Evolutionary conservation across 2,797 vertebrate genomes (phyloP).

Genomic region (Streptopelia turtur): DNA sequence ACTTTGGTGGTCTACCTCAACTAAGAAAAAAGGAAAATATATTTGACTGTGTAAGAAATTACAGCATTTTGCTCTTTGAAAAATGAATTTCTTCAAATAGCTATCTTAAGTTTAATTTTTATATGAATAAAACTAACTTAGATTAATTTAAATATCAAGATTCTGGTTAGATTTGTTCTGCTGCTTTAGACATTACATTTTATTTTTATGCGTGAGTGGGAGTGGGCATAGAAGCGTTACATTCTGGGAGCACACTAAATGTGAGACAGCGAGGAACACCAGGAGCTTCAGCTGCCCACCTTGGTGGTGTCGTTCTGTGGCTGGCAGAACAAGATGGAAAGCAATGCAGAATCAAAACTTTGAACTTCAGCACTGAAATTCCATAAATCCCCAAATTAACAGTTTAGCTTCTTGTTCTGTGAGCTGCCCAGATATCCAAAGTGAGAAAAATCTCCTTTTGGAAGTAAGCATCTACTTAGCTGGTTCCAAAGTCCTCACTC

Average conservation of each 20-base stretch:
- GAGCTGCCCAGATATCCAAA: background rate
- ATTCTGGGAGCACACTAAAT: background rate
- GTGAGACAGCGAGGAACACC: background rate
- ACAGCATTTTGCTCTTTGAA: slow-evolving; percentile 52
- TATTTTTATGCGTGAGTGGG: slow-evolving; percentile 11
- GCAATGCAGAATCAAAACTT: background rate
- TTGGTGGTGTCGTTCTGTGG: background rate
- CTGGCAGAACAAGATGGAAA: background rate
- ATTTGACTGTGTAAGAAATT: slow-evolving; percentile 52
- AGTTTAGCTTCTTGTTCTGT: background rate
- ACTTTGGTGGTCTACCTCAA: slow-evolving; percentile 58
- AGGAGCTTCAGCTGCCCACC: background rate
- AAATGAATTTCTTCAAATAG: slow-evolving; percentile 38
- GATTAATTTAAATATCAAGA: slow-evolving; percentile 8
- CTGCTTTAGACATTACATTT: slow-evolving; percentile 19
- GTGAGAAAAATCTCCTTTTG: background rate
- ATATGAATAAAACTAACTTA: background rate
- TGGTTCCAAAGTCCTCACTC: background rate
- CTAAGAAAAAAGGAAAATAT: slow-evolving; percentile 33
- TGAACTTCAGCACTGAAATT: background rate
- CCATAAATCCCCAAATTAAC: background rate
- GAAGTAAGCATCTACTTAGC: background rate
- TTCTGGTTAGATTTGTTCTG: background rate
- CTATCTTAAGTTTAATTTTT: slow-evolving; percentile 13
- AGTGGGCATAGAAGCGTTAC: background rate